These are phyloP conservation scores for Galleria mellonella DNA, from an alignment of 1,140 invertebrate genomes.

Conservation along the genomic window DNA sequence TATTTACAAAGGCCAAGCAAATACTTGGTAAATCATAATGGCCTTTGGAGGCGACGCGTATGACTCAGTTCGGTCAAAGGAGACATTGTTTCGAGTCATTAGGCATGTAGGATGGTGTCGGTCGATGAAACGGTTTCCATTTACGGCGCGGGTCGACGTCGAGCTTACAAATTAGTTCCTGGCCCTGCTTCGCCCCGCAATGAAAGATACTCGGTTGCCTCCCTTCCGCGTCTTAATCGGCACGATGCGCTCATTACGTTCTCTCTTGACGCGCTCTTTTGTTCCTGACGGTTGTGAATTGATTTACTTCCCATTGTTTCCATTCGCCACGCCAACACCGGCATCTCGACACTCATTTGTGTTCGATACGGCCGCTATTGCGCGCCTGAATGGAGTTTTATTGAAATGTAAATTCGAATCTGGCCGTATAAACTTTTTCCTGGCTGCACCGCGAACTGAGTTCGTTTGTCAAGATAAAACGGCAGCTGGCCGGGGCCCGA, in stretches of 20 bases:
- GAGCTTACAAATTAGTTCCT: conserved; percentile 53
- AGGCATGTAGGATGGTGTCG: conserved; percentile 36
- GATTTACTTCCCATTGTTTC: conserved; percentile 58
- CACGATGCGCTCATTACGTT: conserved; percentile 43
- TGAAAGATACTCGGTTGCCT: conserved; percentile 31
- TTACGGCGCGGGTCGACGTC: conserved; percentile 26
- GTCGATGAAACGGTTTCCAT: conserved; percentile 33
- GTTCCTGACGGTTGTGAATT: conserved; percentile 41
- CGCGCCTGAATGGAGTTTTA: conserved; percentile 27
- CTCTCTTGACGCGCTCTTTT: conserved; percentile 34
- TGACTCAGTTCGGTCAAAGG: conserved; percentile 27
- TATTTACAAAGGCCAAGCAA: conserved; percentile 25
- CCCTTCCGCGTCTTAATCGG: conserved; percentile 46
- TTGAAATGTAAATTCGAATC: conserved; percentile 50
- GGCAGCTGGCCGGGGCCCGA: conserved; percentile 38
- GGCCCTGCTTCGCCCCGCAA: conserved; percentile 17
- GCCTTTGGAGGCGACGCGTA: conserved; percentile 16
- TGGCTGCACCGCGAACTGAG: conserved; percentile 17
- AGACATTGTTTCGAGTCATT: conserved; percentile 48
- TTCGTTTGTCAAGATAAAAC: conserved; percentile 46
- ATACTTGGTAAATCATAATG: conserved; percentile 11
- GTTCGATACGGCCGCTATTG: conserved; percentile 22
- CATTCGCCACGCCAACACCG: conserved; percentile 19
- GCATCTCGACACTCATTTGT: conserved; percentile 26
- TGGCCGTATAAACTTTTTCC: conserved; percentile 29